phyloP scores from a whole-genome alignment of 2,888 invertebrate genomes.

The Anthrax anthrax region DNA sequence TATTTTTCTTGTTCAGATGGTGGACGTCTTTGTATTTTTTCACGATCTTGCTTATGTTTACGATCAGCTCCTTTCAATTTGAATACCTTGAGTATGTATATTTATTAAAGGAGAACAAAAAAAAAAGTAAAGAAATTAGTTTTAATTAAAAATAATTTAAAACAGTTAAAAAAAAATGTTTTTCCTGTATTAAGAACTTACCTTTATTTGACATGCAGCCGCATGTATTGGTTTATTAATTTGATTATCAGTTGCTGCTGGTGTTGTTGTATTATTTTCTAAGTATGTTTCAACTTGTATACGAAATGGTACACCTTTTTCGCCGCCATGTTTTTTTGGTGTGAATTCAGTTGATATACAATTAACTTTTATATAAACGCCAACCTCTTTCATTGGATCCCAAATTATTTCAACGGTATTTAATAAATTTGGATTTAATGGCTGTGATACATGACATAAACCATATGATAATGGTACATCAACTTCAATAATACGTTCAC shows the following conservation, averaged over 20 bases:
- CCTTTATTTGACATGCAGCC: slow-evolving; percentile 93
- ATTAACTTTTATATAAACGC: slow-evolving; percentile 89
- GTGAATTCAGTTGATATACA: slow-evolving; percentile 98
- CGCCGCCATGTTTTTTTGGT: slow-evolving; percentile 94
- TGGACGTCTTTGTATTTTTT: slow-evolving; percentile 80
- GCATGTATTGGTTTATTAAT: slow-evolving; percentile 61
- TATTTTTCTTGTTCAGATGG: slow-evolving; percentile 77
- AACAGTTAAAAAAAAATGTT: too few relatives aligned
- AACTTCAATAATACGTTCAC: slow-evolving; percentile 82
- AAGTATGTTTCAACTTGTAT: slow-evolving; percentile 80
- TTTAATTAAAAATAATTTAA: not conserved
- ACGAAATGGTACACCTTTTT: slow-evolving; percentile 94
- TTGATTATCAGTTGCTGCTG: slow-evolving; percentile 5
- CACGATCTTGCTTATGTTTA: slow-evolving; percentile 92
- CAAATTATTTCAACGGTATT: slow-evolving; percentile 82
- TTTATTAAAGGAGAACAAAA: not conserved
- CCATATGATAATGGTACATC: slow-evolving; percentile 92
- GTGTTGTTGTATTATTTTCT: slow-evolving; percentile 20
- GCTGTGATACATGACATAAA: slow-evolving; percentile 66
- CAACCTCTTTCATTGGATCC: slow-evolving; percentile 94
- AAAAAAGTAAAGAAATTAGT: too few relatives aligned
- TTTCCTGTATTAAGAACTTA: too few relatives aligned
- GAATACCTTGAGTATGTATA: slow-evolving; percentile 40
- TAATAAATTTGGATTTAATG: slow-evolving; percentile 44
- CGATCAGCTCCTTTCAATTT: slow-evolving; percentile 92